Conservation (phyloP, 2,113 vertebrate species). For the Tringa solitaria region DNA sequence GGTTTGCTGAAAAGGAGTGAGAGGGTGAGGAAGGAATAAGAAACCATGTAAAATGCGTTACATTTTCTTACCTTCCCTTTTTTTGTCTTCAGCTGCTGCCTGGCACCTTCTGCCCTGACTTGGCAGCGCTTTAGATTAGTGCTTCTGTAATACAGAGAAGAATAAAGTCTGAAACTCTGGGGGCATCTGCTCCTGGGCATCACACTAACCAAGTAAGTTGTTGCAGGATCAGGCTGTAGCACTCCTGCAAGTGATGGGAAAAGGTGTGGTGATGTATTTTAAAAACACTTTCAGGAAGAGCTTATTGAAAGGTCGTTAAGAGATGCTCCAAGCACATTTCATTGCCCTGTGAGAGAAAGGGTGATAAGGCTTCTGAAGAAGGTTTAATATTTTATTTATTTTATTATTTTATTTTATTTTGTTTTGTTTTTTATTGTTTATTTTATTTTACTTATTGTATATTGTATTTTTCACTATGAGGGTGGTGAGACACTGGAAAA, state of each 20-base stretch:
- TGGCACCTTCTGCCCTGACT: not conserved
- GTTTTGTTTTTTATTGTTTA: too few species aligned
- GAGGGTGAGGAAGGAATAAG: not conserved
- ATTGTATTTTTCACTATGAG: too few species aligned
- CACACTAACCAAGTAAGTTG: not conserved
- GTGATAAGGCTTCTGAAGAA: not conserved
- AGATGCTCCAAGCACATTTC: not conserved
- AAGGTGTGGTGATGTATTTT: not conserved
- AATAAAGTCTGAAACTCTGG: not conserved
- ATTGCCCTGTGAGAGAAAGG: rapidly evolving
- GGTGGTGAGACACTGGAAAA: too few species aligned
- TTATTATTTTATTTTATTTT: too few species aligned
- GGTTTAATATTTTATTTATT: not conserved
- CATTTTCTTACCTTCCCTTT: not conserved
- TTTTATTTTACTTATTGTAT: too few species aligned
- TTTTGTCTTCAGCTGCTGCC: not conserved
- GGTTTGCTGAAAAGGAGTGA: not conserved
- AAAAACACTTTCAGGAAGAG: not conserved
- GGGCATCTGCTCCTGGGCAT: not conserved
- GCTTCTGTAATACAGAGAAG: not conserved
- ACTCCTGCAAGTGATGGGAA: not conserved
- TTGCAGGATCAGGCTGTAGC: not conserved
- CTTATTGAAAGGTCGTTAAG: not conserved
- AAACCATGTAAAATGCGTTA: not conserved
- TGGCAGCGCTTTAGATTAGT: not conserved